These are phyloP conservation scores for Kryphioiulus occultus DNA, from an alignment of 2,888 invertebrate species.

Conservation along the genomic window DNA sequence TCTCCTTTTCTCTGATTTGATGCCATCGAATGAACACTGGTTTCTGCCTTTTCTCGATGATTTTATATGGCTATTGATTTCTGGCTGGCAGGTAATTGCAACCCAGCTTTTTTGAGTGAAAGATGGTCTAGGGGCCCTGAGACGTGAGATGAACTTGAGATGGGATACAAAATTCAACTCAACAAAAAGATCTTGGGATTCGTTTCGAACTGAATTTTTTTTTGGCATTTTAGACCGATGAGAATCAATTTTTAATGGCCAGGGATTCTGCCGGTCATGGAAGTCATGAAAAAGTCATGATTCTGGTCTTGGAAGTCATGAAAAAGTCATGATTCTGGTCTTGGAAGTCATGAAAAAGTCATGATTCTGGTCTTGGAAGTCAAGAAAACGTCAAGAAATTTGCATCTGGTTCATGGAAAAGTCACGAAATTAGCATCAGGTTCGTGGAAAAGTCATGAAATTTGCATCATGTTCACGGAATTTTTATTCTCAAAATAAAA, in stretches of 20 bases:
- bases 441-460: too few relatives aligned
- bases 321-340: too few relatives aligned
- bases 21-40: not conserved
- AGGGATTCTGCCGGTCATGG: not conserved
- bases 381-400: too few relatives aligned
- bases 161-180: not conserved
- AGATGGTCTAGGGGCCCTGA: not conserved
- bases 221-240: not conserved
- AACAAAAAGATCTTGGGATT: not conserved
- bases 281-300: not conserved
- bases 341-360: too few relatives aligned
- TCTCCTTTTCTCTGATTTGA: not conserved
- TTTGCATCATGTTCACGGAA: too few relatives aligned
- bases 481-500: too few relatives aligned
- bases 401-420: too few relatives aligned
- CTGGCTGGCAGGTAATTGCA: conserved; percentile 15
- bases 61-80: conserved; percentile 14
- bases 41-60: not conserved
- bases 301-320: not conserved
- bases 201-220: not conserved
- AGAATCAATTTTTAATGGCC: not conserved
- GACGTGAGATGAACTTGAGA: conserved; percentile 18
- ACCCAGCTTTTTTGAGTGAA: not conserved
- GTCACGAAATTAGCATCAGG: too few relatives aligned
- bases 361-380: too few relatives aligned